Base-by-base conservation (phyloP, 2,888 invertebrate genomes). In the Pristionchus entomophagus region DNA sequence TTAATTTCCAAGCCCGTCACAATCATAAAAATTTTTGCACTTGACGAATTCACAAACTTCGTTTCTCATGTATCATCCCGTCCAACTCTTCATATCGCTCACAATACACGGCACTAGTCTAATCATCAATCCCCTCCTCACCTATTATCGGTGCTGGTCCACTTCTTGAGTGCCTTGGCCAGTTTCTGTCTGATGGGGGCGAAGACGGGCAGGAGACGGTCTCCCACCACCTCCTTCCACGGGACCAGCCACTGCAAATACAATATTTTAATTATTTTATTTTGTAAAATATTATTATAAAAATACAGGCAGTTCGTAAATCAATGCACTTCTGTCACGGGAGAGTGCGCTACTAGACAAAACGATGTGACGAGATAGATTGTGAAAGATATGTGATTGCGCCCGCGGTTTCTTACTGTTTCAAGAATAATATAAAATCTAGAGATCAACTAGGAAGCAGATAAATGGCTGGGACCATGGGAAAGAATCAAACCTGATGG, bases 211-310 rank as follows among this genome's bases (percentile, higher is more conserved):
- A 95, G 94, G n/a, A 93, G 88, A 5, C 93, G 89, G 86, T 93
- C 92, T 95, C 96, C 96, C 93, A 98, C 95, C 10, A 97, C 94
- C 0, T 96, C 96, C 87, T 97, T 95, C 99, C 99, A 99, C 0
- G 99, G 99, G 94, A 98, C 96, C 87, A 98, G 96, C 99, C 99
- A 99, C 6, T 99, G 98, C 89, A 99, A 96, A 45, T 99, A 99
- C 89, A 97, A 96, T 5, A 62, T 29, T 29, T 32, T 5, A 26
- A 8, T 6, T 45, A 14, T 45, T 45, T 45, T 14, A n/a, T n/a
- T n/a, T n/a, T 69, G 17, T 32, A 12, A 32, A 32, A n/a, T 32
- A 29, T 10, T 35, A 69, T 19, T 12, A 17, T n/a, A 29, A 14
- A 45, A 45, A 45, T 45, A 10, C 45, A 45, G 45, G 45, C 8